A percentile compares a stretch with the other conserved stretches of the same genome.
Evolutionary conservation across 2,888 invertebrate genomes (phyloP).

Genomic region (Tethea ocularis): DNA sequence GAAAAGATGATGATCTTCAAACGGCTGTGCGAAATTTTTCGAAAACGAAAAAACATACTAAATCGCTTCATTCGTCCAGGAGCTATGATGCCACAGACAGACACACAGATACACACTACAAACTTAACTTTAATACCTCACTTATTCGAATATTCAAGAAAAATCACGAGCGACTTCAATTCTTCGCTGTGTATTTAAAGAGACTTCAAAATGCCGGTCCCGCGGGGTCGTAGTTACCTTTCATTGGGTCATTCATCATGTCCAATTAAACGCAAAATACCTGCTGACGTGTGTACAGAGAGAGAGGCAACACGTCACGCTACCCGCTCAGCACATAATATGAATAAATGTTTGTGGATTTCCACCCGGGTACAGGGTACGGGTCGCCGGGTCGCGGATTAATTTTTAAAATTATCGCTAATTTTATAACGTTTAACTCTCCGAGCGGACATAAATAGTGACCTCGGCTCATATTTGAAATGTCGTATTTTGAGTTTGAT

Average conservation of each 20-base stretch:
- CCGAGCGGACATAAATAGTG: neutral
- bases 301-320: neutral
- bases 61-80: too few species aligned
- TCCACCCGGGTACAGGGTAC: neutral
- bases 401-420: neutral
- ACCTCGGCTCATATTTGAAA: slow-evolving; percentile 2
- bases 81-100: too few species aligned
- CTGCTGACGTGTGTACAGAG: slow-evolving; percentile 16
- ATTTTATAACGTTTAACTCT: slow-evolving; percentile 9
- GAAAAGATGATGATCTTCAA: too few species aligned
- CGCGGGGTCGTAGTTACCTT: slow-evolving; percentile 13
- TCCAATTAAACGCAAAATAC: slow-evolving; percentile 24
- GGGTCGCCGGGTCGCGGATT: neutral
- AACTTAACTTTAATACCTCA: too few species aligned
- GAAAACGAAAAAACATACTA: too few species aligned
- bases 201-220: slow-evolving; percentile 6
- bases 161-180: too few species aligned
- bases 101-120: too few species aligned
- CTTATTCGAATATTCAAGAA: too few species aligned
- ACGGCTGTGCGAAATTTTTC: too few species aligned
- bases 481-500: neutral
- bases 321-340: neutral
- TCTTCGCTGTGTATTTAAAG: too few species aligned
- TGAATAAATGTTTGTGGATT: slow-evolving; percentile 6
- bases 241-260: slow-evolving; percentile 25